Evolutionary conservation across 1,140 invertebrate species (phyloP), one percentile per base, ranked within the genome.

Genomic region (Cylas formicarius): DNA sequence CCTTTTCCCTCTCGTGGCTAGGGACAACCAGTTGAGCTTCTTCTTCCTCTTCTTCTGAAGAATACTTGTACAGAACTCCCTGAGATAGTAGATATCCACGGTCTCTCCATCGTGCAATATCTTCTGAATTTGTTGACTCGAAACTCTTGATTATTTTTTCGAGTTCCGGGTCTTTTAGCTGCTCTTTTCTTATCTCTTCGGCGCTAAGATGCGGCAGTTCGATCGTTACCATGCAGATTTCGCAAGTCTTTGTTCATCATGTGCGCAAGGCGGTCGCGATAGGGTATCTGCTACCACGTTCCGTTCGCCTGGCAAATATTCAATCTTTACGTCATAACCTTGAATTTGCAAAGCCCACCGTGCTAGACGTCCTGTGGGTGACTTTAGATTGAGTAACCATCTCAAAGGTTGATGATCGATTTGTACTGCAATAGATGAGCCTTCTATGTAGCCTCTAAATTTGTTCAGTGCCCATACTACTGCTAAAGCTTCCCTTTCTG

Each of bases 401-500:
- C 37, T 27, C 9, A 59, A 37, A 5, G 55, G 35, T 33, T 52
- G 44, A 18, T 58, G 48, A 24, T 58, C 56, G 2, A 52, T 58
- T 0, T 58, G 41, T 1, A 68, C 52, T 4, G 14, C 57, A 18
- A 72, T 61, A 14, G 62, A 36, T 1, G 21, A 56, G 11, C 55
- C 59, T 35, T 58, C 51, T 37, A 57, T 19, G 9, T 44, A 58
- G n/a, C n/a, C 38, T 33, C n/a, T n/a, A n/a, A n/a, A n/a, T n/a
- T n/a, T n/a, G n/a, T n/a, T n/a, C n/a, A n/a, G n/a, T n/a, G n/a
- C n/a, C n/a, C n/a, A n/a, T n/a, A n/a, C n/a, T n/a, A n/a, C n/a
- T n/a, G n/a, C n/a, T n/a, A n/a, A n/a, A n/a, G n/a, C n/a, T n/a
- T n/a, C n/a, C n/a, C n/a, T n/a, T n/a, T n/a, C n/a, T n/a, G n/a